A percentile compares a stretch with the other conserved stretches of the same genome.
These are phyloP conservation scores for Felis chaus DNA, from an alignment of 2,113 vertebrate species.

Conservation along the genomic window DNA sequence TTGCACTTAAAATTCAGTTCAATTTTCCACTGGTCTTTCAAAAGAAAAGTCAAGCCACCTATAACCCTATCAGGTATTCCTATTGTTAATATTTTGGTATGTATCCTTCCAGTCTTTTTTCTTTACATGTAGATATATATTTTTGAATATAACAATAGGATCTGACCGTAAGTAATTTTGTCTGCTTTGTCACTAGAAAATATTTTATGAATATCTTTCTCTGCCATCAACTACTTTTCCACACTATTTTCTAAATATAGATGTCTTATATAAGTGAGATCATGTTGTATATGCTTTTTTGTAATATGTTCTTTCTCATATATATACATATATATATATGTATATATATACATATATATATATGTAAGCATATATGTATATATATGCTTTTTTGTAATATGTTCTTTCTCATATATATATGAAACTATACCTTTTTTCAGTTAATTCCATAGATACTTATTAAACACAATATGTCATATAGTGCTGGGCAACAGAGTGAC, in stretches of 20 bases:
- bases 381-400: too few species aligned
- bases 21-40: conserved; percentile 46
- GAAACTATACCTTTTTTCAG: neutral
- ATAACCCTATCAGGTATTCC: conserved; percentile 2
- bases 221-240: neutral
- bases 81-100: neutral
- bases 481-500: neutral
- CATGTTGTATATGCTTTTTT: neutral
- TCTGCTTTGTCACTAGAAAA: neutral
- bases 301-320: neutral
- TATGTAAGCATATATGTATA: too few species aligned
- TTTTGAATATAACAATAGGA: neutral
- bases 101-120: conserved; percentile 49
- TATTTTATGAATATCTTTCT: conserved; percentile 12
- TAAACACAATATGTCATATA: neutral
- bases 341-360: neutral
- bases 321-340: neutral
- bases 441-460: conserved; percentile 8
- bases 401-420: neutral
- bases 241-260: neutral
- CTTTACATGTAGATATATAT: neutral
- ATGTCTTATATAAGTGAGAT: neutral
- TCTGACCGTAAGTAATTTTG: neutral
- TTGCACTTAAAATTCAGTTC: conserved; percentile 63
- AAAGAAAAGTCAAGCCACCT: conserved; percentile 49